Percentiles rank a stretch among this genome's conserved stretches.
phyloP scores from a whole-genome alignment of 30 jellyfish, hydroid and myxozoan species.

The Nemopilema nomurai region DNA sequence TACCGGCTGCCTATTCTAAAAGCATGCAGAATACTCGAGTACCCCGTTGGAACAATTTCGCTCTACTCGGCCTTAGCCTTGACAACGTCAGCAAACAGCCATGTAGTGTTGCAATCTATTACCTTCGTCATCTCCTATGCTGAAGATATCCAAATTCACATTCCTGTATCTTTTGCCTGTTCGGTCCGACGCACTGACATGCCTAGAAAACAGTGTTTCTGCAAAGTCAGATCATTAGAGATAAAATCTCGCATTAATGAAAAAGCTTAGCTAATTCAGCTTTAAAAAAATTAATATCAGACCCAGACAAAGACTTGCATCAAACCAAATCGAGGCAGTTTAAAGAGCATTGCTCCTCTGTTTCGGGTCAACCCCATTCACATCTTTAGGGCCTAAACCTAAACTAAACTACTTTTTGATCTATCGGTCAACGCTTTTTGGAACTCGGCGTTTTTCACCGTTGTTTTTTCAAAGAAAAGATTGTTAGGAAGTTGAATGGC shows the following conservation, averaged over 20 bases:
- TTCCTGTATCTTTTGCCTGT: slow-evolving; percentile 88
- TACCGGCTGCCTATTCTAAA: too few relatives aligned
- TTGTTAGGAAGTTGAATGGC: background rate
- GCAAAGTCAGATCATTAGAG: background rate
- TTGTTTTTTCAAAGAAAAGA: too few relatives aligned
- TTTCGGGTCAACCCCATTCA: background rate
- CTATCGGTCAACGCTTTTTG: background rate
- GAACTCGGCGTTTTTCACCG: too few relatives aligned
- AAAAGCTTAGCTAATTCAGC: background rate
- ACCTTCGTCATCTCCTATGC: slow-evolving; percentile 97
- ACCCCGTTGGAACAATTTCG: background rate
- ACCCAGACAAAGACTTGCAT: slow-evolving; percentile 21
- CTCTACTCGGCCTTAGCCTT: background rate
- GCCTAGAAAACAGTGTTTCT: slow-evolving; percentile 63
- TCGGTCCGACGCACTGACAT: slow-evolving; percentile 87
- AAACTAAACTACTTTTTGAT: background rate
- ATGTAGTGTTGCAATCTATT: background rate
- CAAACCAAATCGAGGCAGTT: background rate
- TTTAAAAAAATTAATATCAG: too few relatives aligned
- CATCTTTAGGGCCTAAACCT: background rate
- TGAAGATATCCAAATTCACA: slow-evolving; percentile 89
- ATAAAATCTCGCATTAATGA: background rate
- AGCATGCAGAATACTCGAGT: too few relatives aligned
- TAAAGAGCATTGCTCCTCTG: background rate
- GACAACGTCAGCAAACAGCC: background rate